Percentiles rank a stretch among this genome's conserved stretches.
These are phyloP conservation scores for Apocheima hispidaria DNA, from an alignment of 2,888 invertebrate genomes.

Conservation along the genomic window DNA sequence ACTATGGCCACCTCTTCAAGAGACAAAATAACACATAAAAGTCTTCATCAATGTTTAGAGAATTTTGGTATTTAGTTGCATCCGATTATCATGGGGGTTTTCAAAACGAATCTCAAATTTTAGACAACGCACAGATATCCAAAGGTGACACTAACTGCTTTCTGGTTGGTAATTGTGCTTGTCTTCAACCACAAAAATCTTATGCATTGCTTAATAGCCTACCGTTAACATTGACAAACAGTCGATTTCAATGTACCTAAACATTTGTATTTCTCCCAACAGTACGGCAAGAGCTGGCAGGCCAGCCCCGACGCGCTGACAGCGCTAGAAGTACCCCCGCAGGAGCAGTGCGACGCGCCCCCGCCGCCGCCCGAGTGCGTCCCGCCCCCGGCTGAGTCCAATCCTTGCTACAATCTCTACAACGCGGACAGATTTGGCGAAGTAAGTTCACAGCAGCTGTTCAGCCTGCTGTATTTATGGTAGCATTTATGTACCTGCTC, in stretches of 20 bases:
- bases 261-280: slow-evolving; percentile 13
- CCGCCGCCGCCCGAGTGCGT: slow-evolving; percentile 73
- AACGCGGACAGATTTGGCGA: slow-evolving; percentile 73
- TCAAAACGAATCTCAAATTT: too few species aligned
- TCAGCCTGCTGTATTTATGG: not conserved
- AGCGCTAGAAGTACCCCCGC: slow-evolving; percentile 73
- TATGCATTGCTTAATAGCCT: too few species aligned
- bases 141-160: too few species aligned
- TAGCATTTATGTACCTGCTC: not conserved
- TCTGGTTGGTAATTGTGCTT: too few species aligned
- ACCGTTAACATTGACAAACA: too few species aligned
- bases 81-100: too few species aligned
- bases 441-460: slow-evolving; percentile 54
- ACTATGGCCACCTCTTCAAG: too few species aligned
- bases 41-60: too few species aligned
- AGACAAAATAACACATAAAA: too few species aligned
- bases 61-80: too few species aligned
- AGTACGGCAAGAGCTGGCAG: slow-evolving; percentile 86
- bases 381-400: slow-evolving; percentile 86
- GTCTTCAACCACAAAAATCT: too few species aligned
- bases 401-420: slow-evolving; percentile 89
- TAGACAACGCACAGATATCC: too few species aligned
- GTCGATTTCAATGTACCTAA: not conserved
- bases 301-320: slow-evolving; percentile 77
- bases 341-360: slow-evolving; percentile 79